These are phyloP conservation scores for Porites cylindrica DNA, from an alignment of 92 coral and sea anemone genomes.

Conservation along the genomic window DNA sequence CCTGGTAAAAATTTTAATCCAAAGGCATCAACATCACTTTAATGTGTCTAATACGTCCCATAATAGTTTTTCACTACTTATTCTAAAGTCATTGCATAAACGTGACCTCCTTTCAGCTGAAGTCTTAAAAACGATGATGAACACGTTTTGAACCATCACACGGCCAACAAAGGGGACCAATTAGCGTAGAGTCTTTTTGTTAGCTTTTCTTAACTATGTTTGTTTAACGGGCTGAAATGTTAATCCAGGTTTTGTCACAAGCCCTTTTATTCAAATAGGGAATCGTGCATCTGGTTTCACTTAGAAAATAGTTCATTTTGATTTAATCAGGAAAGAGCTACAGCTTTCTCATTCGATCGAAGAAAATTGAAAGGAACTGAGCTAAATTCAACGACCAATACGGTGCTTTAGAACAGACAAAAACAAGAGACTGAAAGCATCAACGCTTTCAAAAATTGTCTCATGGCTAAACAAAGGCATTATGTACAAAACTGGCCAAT, in stretches of 20 bases:
- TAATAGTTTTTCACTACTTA: not conserved
- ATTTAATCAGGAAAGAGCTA: not conserved
- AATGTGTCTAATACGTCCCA: not conserved
- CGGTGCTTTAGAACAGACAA: not conserved
- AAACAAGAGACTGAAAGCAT: not conserved
- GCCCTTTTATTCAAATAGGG: not conserved
- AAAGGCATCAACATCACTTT: no score
- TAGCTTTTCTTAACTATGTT: not conserved
- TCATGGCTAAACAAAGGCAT: slow-evolving; percentile 2
- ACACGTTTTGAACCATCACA: not conserved
- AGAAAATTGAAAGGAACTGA: not conserved
- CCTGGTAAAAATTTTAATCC: no score
- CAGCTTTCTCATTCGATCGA: not conserved
- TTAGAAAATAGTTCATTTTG: not conserved
- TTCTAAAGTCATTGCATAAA: no score
- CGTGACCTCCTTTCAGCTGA: not conserved
- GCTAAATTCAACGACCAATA: not conserved
- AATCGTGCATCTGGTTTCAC: not conserved
- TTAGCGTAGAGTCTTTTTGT: slow-evolving; percentile 14
- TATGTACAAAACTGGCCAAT: not conserved
- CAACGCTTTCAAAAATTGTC: not conserved
- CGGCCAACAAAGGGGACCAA: not conserved
- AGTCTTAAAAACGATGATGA: not conserved
- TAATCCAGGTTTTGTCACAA: not conserved
- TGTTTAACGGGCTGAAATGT: slow-evolving; percentile 26